A percentile compares a stretch with the other conserved stretches of the same genome.
Conservation (phyloP, 2,797 vertebrate species). For the Urophycis tenuis region DNA sequence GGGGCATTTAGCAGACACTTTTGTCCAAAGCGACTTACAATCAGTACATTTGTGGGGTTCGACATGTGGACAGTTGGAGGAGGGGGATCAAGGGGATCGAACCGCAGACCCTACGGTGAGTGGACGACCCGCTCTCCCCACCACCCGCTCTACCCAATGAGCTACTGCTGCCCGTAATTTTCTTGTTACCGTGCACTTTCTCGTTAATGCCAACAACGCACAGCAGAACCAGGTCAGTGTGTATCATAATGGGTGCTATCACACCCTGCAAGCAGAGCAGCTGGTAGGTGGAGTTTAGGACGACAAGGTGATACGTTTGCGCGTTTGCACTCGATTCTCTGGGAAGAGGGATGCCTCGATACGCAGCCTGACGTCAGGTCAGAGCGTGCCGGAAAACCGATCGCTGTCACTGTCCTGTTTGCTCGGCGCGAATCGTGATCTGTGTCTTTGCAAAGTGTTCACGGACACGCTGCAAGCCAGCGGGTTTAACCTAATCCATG, state of each 20-base stretch:
- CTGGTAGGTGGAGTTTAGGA: background rate
- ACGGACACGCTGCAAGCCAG: background rate
- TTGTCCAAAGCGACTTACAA: too few relatives aligned
- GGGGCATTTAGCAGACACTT: too few relatives aligned
- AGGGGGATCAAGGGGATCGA: too few relatives aligned
- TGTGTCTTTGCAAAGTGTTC: background rate
- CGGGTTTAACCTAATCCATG: conserved; percentile 1
- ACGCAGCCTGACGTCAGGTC: background rate
- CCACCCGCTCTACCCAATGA: too few relatives aligned
- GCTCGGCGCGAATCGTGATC: background rate
- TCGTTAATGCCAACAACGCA: conserved; percentile 16
- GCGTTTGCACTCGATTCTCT: background rate
- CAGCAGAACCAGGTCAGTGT: background rate
- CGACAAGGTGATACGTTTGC: background rate
- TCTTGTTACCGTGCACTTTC: too few relatives aligned
- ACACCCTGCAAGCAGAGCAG: conserved; percentile 12
- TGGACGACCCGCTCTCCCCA: too few relatives aligned
- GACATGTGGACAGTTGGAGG: too few relatives aligned
- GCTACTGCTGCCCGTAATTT: too few relatives aligned
- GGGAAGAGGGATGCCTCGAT: background rate
- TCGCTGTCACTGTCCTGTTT: background rate
- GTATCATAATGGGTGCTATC: background rate
- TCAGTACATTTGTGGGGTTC: too few relatives aligned
- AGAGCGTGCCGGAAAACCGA: background rate
- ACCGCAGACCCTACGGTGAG: too few relatives aligned